phyloP scores from a whole-genome alignment of 2,797 vertebrate genomes.

The Rhodeus uyekii region DNA sequence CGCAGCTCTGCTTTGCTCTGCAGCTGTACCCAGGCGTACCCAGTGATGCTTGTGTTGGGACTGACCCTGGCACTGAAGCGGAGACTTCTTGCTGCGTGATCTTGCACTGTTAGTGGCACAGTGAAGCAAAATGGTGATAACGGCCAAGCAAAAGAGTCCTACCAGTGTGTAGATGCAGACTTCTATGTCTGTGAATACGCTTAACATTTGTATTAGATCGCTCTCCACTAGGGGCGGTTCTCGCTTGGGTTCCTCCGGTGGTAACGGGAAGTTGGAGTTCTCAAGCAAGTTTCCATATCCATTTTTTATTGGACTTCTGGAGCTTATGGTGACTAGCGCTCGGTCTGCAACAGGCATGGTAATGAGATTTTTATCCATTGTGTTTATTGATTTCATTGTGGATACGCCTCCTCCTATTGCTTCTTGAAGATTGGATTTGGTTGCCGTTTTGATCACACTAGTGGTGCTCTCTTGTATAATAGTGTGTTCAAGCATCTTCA shows the following conservation, averaged over 20 bases:
- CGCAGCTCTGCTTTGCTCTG: constrained; percentile 63
- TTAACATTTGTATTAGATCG: constrained; percentile 72
- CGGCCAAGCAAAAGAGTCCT: constrained; percentile 87
- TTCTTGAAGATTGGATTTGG: constrained; percentile 66
- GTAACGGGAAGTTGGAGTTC: constrained; percentile 70
- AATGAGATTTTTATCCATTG: constrained; percentile 40
- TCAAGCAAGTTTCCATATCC: constrained; percentile 72
- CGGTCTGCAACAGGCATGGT: constrained; percentile 38
- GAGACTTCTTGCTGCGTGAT: constrained; percentile 81
- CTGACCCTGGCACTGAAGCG: constrained; percentile 75
- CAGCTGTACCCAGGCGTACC: constrained; percentile 84
- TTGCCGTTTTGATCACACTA: constrained; percentile 7
- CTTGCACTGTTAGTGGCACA: constrained; percentile 84
- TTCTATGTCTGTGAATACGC: constrained; percentile 84
- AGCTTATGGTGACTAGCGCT: constrained; percentile 62
- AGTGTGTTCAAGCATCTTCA: constrained; percentile 60
- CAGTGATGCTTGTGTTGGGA: constrained; percentile 88
- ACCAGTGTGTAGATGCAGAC: constrained; percentile 89
- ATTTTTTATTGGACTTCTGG: constrained; percentile 61
- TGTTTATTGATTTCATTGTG: constrained; percentile 46
- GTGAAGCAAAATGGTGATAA: constrained; percentile 91
- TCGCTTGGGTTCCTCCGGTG: constrained; percentile 73
- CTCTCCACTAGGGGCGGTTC: constrained; percentile 70
- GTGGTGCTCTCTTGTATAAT: constrained; percentile 64
- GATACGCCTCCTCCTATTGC: constrained; percentile 64